A percentile compares a stretch with the other conserved stretches of the same genome.
These are phyloP conservation scores for Proterorhinus semilunaris DNA, from an alignment of 2,113 vertebrate genomes.

Conservation along the genomic window DNA sequence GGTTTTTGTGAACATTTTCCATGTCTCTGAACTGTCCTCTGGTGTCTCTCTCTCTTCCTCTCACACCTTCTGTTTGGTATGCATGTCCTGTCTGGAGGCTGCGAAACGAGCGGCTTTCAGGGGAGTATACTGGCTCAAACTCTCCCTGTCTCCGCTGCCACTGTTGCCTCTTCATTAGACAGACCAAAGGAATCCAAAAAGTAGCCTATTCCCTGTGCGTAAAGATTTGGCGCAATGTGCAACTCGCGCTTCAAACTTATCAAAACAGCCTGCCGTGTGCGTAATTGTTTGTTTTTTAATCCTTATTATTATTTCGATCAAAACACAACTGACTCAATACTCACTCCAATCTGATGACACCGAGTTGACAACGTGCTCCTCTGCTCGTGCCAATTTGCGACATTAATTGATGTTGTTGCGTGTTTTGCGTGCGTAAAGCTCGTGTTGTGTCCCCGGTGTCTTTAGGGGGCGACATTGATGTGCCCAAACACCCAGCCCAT, in stretches of 20 bases:
- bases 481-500: neutral
- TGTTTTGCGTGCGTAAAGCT: neutral
- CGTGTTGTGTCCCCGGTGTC: constrained; percentile 10
- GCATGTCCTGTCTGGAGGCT: constrained; percentile 45
- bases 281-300: too few species aligned
- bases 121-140: constrained; percentile 44
- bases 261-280: too few species aligned
- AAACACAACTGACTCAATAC: neutral
- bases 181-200: neutral
- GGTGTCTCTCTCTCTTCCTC: constrained; percentile 1
- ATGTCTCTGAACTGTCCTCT: neutral
- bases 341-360: neutral
- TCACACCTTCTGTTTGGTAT: constrained; percentile 60
- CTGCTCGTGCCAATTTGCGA: too few species aligned
- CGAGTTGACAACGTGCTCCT: neutral
- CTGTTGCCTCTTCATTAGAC: neutral
- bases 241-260: too few species aligned
- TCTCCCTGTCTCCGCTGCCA: neutral
- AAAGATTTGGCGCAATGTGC: neutral
- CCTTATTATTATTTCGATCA: neutral
- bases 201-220: neutral
- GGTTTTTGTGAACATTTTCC: neutral
- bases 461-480: constrained; percentile 60
- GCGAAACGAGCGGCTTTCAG: constrained; percentile 47
- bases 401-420: neutral